A percentile compares a stretch with the other conserved stretches of the same genome.
Conservation (phyloP, 2,797 vertebrate genomes). For the Kryptolebias ocellatus region DNA sequence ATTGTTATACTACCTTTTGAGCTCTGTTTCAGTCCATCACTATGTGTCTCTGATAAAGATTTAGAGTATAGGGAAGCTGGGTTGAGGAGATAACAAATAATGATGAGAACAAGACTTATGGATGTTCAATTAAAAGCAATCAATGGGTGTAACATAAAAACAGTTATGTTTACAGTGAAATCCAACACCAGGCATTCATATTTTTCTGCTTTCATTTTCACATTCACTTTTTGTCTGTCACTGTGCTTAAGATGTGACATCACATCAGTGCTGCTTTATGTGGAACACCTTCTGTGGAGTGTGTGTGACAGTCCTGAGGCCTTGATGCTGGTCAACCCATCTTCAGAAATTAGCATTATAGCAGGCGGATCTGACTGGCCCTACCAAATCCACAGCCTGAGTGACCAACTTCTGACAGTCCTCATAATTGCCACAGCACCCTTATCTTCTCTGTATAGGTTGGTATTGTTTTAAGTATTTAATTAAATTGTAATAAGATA, state of each 20-base stretch:
- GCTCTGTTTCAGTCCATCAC: too few relatives aligned
- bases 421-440: conserved; percentile 88
- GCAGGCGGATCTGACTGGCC: conserved; percentile 72
- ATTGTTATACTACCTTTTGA: too few relatives aligned
- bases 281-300: conserved; percentile 91
- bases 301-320: conserved; percentile 83
- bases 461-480: conserved; percentile 26
- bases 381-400: conserved; percentile 88
- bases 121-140: too few relatives aligned
- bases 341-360: conserved; percentile 57
- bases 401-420: conserved; percentile 87
- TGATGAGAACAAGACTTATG: too few relatives aligned
- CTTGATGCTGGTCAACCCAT: conserved; percentile 76
- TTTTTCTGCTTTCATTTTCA: conserved; percentile 26
- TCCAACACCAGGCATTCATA: conserved; percentile 28
- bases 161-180: not conserved
- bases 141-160: too few relatives aligned
- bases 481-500: conserved; percentile 2
- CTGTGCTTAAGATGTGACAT: conserved; percentile 86
- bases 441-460: conserved; percentile 86
- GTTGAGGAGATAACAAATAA: too few relatives aligned
- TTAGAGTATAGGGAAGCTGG: too few relatives aligned
- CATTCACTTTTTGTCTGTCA: conserved; percentile 9
- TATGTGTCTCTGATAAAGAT: too few relatives aligned
- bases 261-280: conserved; percentile 87